Conservation (phyloP, 2,113 vertebrate genomes). For the Thermophis baileyi region DNA sequence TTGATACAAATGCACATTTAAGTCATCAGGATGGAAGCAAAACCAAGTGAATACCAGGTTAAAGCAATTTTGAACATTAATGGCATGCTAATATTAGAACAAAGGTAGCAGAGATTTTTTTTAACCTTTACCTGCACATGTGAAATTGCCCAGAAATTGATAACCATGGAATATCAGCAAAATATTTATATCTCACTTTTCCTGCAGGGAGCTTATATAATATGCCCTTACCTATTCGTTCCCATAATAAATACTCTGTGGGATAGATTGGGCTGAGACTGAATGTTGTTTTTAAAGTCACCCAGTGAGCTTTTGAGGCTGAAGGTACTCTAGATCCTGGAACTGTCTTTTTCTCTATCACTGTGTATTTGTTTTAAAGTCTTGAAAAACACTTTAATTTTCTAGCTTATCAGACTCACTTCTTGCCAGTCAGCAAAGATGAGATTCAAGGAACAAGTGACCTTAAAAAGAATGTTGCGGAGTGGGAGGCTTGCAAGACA, state of each 20-base stretch:
- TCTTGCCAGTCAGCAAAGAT: background rate
- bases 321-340: background rate
- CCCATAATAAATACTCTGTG: background rate
- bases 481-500: background rate
- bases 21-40: background rate
- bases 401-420: background rate
- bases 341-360: background rate
- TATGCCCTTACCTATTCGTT: background rate
- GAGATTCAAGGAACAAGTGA: background rate
- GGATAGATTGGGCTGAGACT: background rate
- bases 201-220: background rate
- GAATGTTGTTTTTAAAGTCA: background rate
- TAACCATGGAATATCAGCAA: background rate
- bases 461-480: background rate
- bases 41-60: background rate
- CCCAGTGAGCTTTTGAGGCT: background rate
- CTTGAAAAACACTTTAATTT: background rate
- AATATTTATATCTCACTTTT: background rate
- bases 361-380: background rate
- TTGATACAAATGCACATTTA: slow-evolving; percentile 17
- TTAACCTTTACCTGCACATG: background rate
- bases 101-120: background rate
- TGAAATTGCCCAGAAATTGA: background rate
- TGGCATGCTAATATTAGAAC: background rate
- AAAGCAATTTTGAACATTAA: background rate